phyloP scores from a whole-genome alignment of 2,113 vertebrate species.

The Dendropsophus ebraccatus region DNA sequence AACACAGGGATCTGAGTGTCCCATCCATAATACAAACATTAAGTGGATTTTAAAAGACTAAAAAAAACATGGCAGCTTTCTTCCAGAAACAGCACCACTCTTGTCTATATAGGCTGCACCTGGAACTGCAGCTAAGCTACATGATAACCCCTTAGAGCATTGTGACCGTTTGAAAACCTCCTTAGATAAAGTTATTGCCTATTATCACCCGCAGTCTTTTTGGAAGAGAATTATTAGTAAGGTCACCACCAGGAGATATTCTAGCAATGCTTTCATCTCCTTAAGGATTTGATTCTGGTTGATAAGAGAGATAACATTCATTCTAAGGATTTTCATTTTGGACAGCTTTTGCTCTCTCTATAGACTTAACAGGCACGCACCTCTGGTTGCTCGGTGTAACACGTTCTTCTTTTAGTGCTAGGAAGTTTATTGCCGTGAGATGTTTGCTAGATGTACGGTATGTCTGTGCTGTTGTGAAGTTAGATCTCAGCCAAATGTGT shows the following conservation, averaged over 20 bases:
- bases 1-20: too few species aligned
- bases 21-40: too few species aligned
- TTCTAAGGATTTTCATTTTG: background rate
- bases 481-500: background rate
- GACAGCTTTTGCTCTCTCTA: background rate
- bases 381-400: background rate
- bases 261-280: constrained; percentile 21
- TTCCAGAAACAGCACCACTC: too few species aligned
- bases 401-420: background rate
- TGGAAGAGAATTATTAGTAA: background rate
- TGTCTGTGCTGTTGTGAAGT: background rate
- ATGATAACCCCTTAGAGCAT: background rate
- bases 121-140: background rate
- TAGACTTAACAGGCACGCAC: background rate
- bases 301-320: constrained; percentile 21
- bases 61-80: too few species aligned
- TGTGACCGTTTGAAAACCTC: background rate
- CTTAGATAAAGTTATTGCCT: background rate
- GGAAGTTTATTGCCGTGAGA: background rate
- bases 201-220: background rate
- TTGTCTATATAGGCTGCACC: too few species aligned
- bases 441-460: background rate
- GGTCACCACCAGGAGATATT: background rate
- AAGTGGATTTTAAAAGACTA: too few species aligned
- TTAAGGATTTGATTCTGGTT: constrained; percentile 15